Evolutionary conservation across 30 jellyfish, hydroid and myxozoan species (phyloP), one percentile per base, ranked within the genome.

Genomic region (Calvadosia cruxmelitensis): DNA sequence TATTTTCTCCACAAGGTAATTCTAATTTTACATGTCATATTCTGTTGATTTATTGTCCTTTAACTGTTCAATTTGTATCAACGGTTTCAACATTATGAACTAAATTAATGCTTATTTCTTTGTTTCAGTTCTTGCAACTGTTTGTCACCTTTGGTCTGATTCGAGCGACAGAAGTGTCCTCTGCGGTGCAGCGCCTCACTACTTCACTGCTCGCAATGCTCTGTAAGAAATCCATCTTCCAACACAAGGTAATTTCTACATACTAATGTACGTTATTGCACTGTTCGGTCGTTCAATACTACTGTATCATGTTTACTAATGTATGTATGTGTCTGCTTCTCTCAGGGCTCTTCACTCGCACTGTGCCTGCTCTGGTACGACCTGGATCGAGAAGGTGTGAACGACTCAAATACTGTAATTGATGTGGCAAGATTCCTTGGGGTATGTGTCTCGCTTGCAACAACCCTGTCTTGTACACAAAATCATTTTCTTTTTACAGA

Each of bases 261-360:
- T n/a, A n/a, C n/a, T n/a, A n/a, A n/a, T n/a, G n/a, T n/a, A n/a
- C n/a, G n/a, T n/a, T n/a, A n/a, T n/a, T n/a, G n/a, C n/a, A n/a
- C n/a, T n/a, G n/a, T n/a, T n/a, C n/a, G n/a, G n/a, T n/a, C n/a
- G n/a, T n/a, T n/a, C n/a, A n/a, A n/a, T n/a, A n/a, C n/a, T n/a
- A n/a, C n/a, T n/a, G n/a, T n/a, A 20, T 53, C 27, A 5, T 32
- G 23, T 29, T 3, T 53, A 20, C 68, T 53, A 5, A 3, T 10
- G 26, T 71, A 7, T 20, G 50, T 33, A 10, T 29, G 15, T 24
- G 0, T 1, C 32, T n/a, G 5, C 12, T 63, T 29, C 34, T 49
- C 53, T 27, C 23, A 79, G 92, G 92, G 92, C 3, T 79, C 92
- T 2, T 48, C 79, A 24, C 73, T 79, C 23, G 92, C 83, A 0